Evolutionary conservation across 2,113 vertebrate genomes (phyloP), one percentile per base, ranked within the genome.

Genomic region (Pelvicachromis taeniatus): DNA sequence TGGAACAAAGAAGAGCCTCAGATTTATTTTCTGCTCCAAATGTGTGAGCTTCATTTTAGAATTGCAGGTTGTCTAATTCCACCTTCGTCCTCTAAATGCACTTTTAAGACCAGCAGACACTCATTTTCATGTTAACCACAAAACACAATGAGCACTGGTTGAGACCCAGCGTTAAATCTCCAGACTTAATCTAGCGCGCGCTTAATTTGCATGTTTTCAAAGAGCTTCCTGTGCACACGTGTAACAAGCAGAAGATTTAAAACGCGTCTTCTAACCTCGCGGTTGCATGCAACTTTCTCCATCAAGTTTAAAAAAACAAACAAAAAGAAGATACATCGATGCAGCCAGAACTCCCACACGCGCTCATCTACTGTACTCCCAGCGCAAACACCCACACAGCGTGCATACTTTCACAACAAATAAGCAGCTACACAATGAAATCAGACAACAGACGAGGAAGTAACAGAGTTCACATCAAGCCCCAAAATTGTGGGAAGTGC

Each of bases 271-370:
- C 68, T 2, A 26, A 79, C n/a, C 4, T 10, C 6, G 9, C 6
- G 9, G n/a, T 4, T 65, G 2, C 13, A 53, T 48, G 14, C 21
- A 56, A 45, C 35, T 50, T 82, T 80, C 29, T 75, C 7, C 33
- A 53, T 77, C 13, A 52, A 23, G 31, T 53, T n/a, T 8, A 16
- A 73, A 65, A 16, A 58, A 21, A 45, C 13, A 7, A 48, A 26
- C 13, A 7, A 48, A 26, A 33, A 70, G 13, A 45, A 42, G 26
- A 38, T 33, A 78, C 2, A 70, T 6, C 3, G 16, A 68, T n/a
- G 75, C 65, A 85, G 56, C 84, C 80, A 86, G 85, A 79, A 70
- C 83, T 83, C 87, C 88, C 85, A 85, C 88, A 7, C 42, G 1
- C 2, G 31, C 73, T 82, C 54, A 75, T 68, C 70, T 75, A 78